These are phyloP conservation scores for Eclectus roratus DNA, from an alignment of 2,113 vertebrate genomes.

Conservation along the genomic window DNA sequence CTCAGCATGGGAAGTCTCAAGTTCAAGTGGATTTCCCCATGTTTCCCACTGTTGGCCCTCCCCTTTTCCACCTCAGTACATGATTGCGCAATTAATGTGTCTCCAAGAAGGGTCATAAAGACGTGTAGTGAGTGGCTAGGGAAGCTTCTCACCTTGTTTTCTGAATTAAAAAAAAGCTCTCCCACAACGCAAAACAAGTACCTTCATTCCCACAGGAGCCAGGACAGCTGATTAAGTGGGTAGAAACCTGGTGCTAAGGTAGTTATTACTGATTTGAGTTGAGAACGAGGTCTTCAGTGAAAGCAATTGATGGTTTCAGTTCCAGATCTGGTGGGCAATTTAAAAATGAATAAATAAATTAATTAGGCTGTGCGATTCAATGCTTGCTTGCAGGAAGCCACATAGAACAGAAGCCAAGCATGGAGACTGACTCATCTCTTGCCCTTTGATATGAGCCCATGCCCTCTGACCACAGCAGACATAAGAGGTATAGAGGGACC, in stretches of 20 bases:
- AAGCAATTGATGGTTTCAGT: slow-evolving; percentile 77
- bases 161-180: not conserved
- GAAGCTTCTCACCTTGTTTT: not conserved
- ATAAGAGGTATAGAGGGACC: not conserved
- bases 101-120: not conserved
- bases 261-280: slow-evolving; percentile 54
- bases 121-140: not conserved
- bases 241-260: not conserved
- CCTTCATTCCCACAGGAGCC: not conserved
- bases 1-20: not conserved
- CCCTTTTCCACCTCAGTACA: not conserved
- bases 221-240: not conserved
- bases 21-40: not conserved
- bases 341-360: not conserved
- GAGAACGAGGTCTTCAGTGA: slow-evolving; percentile 60
- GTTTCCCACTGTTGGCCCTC: not conserved
- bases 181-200: not conserved
- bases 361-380: slow-evolving; percentile 49
- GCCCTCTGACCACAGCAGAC: not conserved
- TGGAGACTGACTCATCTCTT: slow-evolving; percentile 64
- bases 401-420: slow-evolving; percentile 34
- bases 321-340: slow-evolving; percentile 69
- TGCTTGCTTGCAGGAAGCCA: slow-evolving; percentile 68
- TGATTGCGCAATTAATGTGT: not conserved
- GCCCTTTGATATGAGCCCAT: not conserved